phyloP scores from a whole-genome alignment of 2,113 vertebrate species.

The pig (Sus scrofa) region T2T-Sscrofa CM000830.6:98300501-98301000 shows the following conservation, averaged over 20 bases:
- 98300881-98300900: neutral
- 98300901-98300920: neutral
- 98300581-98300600: neutral
- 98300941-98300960: slow-evolving; percentile 24
- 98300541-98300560: neutral
- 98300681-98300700: slow-evolving; percentile 1
- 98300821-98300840: neutral
- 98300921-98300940: neutral
- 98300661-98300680: neutral
- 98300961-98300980: neutral
- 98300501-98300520: neutral
- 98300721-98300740: neutral
- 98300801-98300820: neutral
- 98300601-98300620: neutral
- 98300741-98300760: neutral
- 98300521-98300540: neutral
- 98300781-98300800: neutral
- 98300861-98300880: neutral
- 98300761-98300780: neutral
- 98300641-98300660: neutral
- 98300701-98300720: neutral
- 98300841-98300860: neutral
- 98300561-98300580: neutral
- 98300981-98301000: neutral
- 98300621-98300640: neutral